Base-by-base conservation (phyloP, 2,888 invertebrate species). In the Lysandra bellargus region DNA sequence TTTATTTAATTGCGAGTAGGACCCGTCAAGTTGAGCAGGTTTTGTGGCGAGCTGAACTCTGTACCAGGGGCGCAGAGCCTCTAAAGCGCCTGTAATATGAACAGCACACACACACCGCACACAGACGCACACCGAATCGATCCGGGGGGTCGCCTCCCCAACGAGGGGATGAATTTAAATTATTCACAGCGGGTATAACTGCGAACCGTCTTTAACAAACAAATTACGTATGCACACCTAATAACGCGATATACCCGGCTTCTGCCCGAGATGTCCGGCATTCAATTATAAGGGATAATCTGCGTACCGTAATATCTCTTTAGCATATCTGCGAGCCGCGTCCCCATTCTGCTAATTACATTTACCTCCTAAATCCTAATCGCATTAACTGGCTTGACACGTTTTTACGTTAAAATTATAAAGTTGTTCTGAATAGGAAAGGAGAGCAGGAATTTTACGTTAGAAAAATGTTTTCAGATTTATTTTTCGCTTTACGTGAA, bases 171-270 rank as follows among this genome's bases (percentile, higher is more conserved):
- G 92, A 92, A 92, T 94, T 94, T 94, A 93, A 94, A 94, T 94
- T 93, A 94, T 94, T 93, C 94, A 93, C 92, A 93, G 90, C 92
- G 91, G 90, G 92, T 91, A 93, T 91, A 91, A 92, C 92, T 93
- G 92, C 90, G 92, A 91, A 90, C 92, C 92, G 93, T 93, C 94
- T 94, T 93, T 92, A 93, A 93, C 93, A 94, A 94, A 94, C 94
- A 94, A 92, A 94, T 94, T 94, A 94, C 90, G 90, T 93, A 93
- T 92, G 93, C 94, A 89, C 90, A 88, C 90, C 92, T 92, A 92
- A 93, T 93, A 93, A 93, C 91, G 88, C 89, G 91, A 91, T 92
- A 93, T 90, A 90, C 87, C 87, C 86, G 87, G 89, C 91, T 93
- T 91, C 89, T 91, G 90, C 90, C 88, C 80, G 81, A 80, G 82